Evolutionary conservation across 2,113 vertebrate genomes (phyloP).

Genomic region (Triplophysa tibetana): DNA sequence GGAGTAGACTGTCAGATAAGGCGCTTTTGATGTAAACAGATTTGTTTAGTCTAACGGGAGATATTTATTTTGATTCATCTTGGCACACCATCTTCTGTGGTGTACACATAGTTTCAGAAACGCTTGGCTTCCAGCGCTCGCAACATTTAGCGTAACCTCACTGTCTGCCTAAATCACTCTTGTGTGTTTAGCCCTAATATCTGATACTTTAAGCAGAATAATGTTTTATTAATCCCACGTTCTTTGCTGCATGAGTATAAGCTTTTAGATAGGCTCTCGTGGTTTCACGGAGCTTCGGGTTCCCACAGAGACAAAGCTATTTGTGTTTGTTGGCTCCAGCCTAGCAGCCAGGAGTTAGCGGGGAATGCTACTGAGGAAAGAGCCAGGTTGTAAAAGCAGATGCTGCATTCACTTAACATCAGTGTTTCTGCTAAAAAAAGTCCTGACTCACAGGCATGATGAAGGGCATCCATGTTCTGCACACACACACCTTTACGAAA

Average conservation of each 20-base stretch:
- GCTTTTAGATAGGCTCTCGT: neutral
- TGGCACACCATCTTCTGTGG: no score
- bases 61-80: no score
- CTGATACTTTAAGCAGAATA: neutral
- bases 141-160: no score
- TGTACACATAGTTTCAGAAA: no score
- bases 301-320: conserved; percentile 21
- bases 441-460: conserved; percentile 45
- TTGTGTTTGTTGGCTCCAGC: conserved; percentile 7
- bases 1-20: no score
- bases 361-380: conserved; percentile 32
- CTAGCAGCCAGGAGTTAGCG: conserved; percentile 12
- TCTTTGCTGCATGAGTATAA: neutral
- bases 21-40: no score
- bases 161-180: no score
- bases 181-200: neutral
- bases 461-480: conserved; percentile 29
- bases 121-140: no score
- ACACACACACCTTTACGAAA: neutral
- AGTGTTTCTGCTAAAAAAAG: conserved; percentile 59
- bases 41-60: no score
- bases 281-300: neutral
- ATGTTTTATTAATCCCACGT: neutral
- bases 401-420: conserved; percentile 5
- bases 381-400: conserved; percentile 33